phyloP scores from a whole-genome alignment of 2,113 vertebrate genomes.

The Nymphicus hollandicus region DNA sequence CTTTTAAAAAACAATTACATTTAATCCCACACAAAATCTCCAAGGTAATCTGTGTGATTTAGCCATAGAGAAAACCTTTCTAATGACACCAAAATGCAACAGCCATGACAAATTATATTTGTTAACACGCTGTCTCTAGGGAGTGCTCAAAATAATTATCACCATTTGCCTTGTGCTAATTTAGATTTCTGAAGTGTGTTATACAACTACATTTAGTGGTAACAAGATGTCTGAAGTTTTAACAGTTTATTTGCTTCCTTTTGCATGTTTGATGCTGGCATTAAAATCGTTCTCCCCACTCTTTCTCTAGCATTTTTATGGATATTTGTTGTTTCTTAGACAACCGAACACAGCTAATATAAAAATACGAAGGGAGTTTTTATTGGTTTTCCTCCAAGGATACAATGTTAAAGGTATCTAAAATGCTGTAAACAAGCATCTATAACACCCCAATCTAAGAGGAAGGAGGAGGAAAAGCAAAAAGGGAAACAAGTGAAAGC shows the following conservation, averaged over 20 bases:
- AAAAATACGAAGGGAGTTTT: neutral
- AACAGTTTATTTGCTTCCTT: conserved; percentile 19
- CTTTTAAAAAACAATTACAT: neutral
- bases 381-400: neutral
- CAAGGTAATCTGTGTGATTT: neutral
- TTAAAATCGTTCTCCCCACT: neutral
- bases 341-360: neutral
- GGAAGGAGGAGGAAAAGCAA: neutral
- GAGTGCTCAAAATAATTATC: conserved; percentile 45
- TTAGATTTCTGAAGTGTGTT: conserved; percentile 31
- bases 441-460: neutral
- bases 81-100: neutral
- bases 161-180: conserved; percentile 18
- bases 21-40: neutral
- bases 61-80: neutral
- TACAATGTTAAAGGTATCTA: neutral
- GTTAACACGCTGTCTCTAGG: conserved; percentile 33
- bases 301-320: neutral
- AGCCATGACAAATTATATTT: conserved; percentile 19
- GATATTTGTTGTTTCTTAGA: neutral
- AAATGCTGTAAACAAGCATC: neutral
- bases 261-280: neutral
- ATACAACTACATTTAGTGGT: neutral
- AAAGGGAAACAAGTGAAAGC: neutral
- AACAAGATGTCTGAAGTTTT: neutral